These are phyloP conservation scores for Zaprionus lineosus DNA, from an alignment of 2,888 invertebrate species.

Conservation along the genomic window DNA sequence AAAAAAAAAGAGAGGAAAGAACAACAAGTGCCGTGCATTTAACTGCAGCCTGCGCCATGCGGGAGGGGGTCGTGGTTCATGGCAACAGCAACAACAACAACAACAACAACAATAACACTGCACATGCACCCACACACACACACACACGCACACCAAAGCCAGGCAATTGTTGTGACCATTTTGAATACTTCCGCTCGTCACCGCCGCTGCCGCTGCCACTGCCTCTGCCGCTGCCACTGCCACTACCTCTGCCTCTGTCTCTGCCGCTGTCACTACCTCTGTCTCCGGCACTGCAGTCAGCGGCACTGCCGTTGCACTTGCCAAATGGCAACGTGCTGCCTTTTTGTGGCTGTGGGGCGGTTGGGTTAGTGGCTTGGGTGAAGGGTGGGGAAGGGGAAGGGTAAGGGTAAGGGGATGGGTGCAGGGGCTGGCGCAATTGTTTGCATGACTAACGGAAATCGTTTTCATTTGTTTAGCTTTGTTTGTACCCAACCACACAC, in stretches of 20 bases:
- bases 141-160: slow-evolving; percentile 18
- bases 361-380: too few relatives aligned
- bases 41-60: slow-evolving; percentile 30
- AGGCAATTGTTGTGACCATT: slow-evolving; percentile 61
- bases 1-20: slow-evolving; percentile 14
- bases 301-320: slow-evolving; percentile 53
- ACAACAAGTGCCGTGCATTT: slow-evolving; percentile 11
- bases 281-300: too few relatives aligned
- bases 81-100: slow-evolving; percentile 51
- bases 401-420: slow-evolving; percentile 1
- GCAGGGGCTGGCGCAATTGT: slow-evolving; percentile 38
- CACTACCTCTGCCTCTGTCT: slow-evolving; percentile 63
- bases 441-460: slow-evolving; percentile 74
- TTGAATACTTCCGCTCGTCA: slow-evolving; percentile 68
- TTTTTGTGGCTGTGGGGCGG: too few relatives aligned
- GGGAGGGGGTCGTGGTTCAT: slow-evolving; percentile 61
- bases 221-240: slow-evolving; percentile 61
- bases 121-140: slow-evolving; percentile 26
- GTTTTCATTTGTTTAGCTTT: slow-evolving; percentile 69
- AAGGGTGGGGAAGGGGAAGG: slow-evolving; percentile 5
- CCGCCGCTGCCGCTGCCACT: slow-evolving; percentile 17
- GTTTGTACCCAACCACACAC: slow-evolving; percentile 5
- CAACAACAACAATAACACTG: slow-evolving; percentile 22
- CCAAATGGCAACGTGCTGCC: slow-evolving; percentile 48
- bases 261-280: slow-evolving; percentile 7